These are phyloP conservation scores for Oncorhynchus clarkii DNA, from an alignment of 2,113 vertebrate species.

Conservation along the genomic window DNA sequence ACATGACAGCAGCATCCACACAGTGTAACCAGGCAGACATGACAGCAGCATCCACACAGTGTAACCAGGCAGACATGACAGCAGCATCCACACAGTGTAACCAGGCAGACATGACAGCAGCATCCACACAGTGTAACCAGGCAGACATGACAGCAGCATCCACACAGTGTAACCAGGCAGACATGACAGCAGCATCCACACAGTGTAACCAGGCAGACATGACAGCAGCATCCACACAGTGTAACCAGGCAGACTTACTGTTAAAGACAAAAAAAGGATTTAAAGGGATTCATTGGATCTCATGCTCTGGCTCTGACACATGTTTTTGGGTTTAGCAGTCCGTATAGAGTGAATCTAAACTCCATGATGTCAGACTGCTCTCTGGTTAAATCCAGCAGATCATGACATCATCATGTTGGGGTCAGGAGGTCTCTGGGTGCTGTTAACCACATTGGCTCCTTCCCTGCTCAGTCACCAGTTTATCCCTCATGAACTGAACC, in stretches of 20 bases:
- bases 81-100: no score
- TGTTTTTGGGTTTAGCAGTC: slow-evolving; percentile 19
- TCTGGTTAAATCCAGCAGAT: slow-evolving; percentile 31
- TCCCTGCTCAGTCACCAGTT: slow-evolving; percentile 2
- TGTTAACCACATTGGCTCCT: slow-evolving; percentile 38
- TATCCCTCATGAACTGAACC: slow-evolving; percentile 8
- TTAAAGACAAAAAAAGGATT: background rate
- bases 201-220: no score
- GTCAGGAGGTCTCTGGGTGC: slow-evolving; percentile 30
- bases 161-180: no score
- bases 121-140: no score
- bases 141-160: no score
- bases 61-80: background rate
- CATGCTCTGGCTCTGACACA: slow-evolving; percentile 4
- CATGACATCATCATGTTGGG: slow-evolving; percentile 46
- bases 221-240: no score
- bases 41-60: background rate
- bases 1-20: no score
- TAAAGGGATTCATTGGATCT: background rate
- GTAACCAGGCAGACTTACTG: background rate
- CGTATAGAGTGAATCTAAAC: slow-evolving; percentile 21
- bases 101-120: no score
- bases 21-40: background rate
- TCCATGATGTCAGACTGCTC: slow-evolving; percentile 21
- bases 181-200: no score